phyloP scores from a whole-genome alignment of 2,113 vertebrate genomes.

The Aptenodytes forsteri region DNA sequence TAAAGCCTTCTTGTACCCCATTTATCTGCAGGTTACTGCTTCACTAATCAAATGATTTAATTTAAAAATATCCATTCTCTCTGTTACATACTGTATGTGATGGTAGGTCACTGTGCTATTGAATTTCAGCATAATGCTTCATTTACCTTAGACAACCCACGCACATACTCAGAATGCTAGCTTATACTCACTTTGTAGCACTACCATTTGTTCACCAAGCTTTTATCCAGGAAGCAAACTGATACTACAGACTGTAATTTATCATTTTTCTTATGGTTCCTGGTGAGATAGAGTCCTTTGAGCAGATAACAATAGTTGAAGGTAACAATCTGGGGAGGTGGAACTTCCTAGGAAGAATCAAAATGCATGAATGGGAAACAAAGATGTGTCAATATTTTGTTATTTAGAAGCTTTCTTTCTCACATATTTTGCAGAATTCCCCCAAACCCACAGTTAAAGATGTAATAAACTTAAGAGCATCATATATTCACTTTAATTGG shows the following conservation, averaged over 20 bases:
- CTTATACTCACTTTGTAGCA: neutral
- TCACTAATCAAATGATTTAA: slow-evolving; percentile 13
- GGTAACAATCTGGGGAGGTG: neutral
- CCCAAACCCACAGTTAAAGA: neutral
- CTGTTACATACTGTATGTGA: neutral
- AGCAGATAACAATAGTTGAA: neutral
- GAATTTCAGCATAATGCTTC: slow-evolving; percentile 45
- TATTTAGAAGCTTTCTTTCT: neutral
- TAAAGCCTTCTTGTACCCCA: neutral
- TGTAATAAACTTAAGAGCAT: neutral
- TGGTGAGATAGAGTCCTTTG: neutral
- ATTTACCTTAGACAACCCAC: slow-evolving; percentile 42
- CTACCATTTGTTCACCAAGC: slow-evolving; percentile 15
- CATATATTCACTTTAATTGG: neutral
- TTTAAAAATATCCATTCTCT: slow-evolving; percentile 31
- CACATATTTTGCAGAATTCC: neutral
- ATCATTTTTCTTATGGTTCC: neutral
- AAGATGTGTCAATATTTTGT: neutral
- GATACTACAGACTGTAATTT: neutral
- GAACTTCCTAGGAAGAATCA: neutral
- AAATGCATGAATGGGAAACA: neutral
- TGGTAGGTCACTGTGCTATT: slow-evolving; percentile 11
- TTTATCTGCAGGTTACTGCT: slow-evolving; percentile 7
- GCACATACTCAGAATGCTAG: neutral
- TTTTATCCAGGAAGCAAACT: slow-evolving; percentile 28